Conservation (phyloP, 2,797 vertebrate genomes). For the Ficedula albicollis region DNA sequence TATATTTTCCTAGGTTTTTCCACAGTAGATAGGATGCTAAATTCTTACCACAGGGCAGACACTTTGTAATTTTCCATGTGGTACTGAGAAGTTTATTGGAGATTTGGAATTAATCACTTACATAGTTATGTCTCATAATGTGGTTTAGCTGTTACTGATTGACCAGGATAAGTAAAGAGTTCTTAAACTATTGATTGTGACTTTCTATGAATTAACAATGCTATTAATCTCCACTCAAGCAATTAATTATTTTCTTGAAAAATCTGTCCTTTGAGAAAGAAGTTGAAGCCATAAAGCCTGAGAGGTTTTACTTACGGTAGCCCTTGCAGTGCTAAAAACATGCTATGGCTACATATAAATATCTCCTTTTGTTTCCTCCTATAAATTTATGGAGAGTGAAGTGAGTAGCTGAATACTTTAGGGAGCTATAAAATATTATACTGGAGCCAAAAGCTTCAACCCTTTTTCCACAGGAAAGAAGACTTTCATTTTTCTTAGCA, state of each 20-base stretch:
- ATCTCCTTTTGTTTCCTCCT: neutral
- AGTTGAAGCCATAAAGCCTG: neutral
- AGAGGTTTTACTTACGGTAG: neutral
- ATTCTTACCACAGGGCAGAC: neutral
- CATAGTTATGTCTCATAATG: neutral
- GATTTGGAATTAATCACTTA: slow-evolving; percentile 43
- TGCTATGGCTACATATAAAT: neutral
- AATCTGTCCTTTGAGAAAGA: neutral
- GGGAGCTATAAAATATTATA: neutral
- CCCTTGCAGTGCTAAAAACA: neutral
- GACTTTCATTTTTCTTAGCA: neutral
- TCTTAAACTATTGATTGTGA: neutral
- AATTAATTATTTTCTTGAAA: neutral
- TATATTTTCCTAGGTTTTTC: slow-evolving; percentile 13
- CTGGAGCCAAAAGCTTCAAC: neutral
- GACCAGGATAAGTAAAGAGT: neutral
- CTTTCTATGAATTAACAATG: neutral
- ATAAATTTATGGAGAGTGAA: neutral
- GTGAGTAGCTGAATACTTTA: neutral
- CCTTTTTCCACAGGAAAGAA: slow-evolving; percentile 2
- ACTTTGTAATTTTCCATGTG: slow-evolving; percentile 62
- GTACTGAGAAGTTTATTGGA: slow-evolving; percentile 3
- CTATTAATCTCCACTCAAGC: neutral
- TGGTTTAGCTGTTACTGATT: slow-evolving; percentile 17
- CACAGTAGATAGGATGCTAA: neutral